A percentile compares a stretch with the other conserved stretches of the same genome.
These are phyloP conservation scores for Ammospiza nelsoni DNA, from an alignment of 2,113 vertebrate genomes.

Conservation along the genomic window DNA sequence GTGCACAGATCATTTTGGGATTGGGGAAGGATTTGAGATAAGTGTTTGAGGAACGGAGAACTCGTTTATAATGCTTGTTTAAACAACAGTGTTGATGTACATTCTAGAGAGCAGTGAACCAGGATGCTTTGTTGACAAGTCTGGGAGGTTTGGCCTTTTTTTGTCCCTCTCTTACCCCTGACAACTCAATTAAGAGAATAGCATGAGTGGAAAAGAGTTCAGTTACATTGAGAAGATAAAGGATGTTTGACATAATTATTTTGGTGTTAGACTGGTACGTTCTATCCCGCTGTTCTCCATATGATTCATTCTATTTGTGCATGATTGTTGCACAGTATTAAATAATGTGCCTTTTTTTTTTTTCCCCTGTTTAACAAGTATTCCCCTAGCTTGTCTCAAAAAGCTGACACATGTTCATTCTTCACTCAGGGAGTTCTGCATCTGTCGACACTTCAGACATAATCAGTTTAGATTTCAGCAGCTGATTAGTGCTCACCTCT, in stretches of 20 bases:
- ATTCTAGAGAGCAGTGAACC: background rate
- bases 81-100: background rate
- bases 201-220: background rate
- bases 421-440: constrained; percentile 60
- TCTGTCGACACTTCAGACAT: constrained; percentile 78
- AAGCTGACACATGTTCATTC: constrained; percentile 66
- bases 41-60: background rate
- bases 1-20: background rate
- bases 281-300: background rate
- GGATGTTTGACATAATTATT: background rate
- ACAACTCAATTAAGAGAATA: background rate
- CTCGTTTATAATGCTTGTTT: background rate
- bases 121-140: background rate
- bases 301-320: constrained; percentile 30
- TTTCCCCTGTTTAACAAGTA: constrained; percentile 4
- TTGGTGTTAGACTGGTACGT: background rate
- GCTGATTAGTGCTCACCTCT: constrained; percentile 72
- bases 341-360: background rate
- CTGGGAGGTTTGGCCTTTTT: background rate
- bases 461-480: constrained; percentile 80
- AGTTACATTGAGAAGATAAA: background rate
- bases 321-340: background rate
- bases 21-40: background rate
- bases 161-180: background rate
- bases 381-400: constrained; percentile 52